Conservation (phyloP, 2,797 vertebrate species). For the Hyperoplus lanceolatus region DNA sequence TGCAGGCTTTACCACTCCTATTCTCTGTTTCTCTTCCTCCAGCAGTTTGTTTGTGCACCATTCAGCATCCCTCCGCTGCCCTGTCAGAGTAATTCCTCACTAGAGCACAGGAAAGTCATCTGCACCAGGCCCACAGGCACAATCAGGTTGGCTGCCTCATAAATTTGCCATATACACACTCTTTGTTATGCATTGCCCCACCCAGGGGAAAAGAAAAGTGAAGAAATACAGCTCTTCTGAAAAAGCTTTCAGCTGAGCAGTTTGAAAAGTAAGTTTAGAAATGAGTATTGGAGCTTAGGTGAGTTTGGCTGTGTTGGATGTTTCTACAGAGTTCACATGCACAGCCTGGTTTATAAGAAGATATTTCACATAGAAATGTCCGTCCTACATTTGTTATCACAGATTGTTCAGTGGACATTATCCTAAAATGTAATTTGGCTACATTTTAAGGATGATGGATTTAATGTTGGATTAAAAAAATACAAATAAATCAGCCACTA, state of each 20-base stretch:
- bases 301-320: slow-evolving; percentile 35
- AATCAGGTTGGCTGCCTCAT: slow-evolving; percentile 62
- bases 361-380: slow-evolving; percentile 33
- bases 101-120: slow-evolving; percentile 69
- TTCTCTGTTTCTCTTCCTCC: slow-evolving; percentile 32
- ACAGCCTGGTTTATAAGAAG: slow-evolving; percentile 47
- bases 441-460: not conserved
- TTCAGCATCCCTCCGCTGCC: slow-evolving; percentile 64
- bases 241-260: slow-evolving; percentile 24
- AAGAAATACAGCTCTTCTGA: slow-evolving; percentile 23
- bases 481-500: not conserved
- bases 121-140: slow-evolving; percentile 64
- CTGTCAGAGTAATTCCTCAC: slow-evolving; percentile 72
- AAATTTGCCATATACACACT: slow-evolving; percentile 66
- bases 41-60: slow-evolving; percentile 57
- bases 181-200: slow-evolving; percentile 67
- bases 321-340: slow-evolving; percentile 32
- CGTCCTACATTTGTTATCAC: no score
- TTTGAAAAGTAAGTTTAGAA: slow-evolving; percentile 28
- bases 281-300: slow-evolving; percentile 30
- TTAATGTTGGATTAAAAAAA: not conserved
- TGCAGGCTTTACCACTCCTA: not conserved
- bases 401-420: no score
- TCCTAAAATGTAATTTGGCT: not conserved
- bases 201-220: slow-evolving; percentile 42